Evolutionary conservation across 2,113 vertebrate genomes (phyloP).

Genomic region (Isurus oxyrinchus): DNA sequence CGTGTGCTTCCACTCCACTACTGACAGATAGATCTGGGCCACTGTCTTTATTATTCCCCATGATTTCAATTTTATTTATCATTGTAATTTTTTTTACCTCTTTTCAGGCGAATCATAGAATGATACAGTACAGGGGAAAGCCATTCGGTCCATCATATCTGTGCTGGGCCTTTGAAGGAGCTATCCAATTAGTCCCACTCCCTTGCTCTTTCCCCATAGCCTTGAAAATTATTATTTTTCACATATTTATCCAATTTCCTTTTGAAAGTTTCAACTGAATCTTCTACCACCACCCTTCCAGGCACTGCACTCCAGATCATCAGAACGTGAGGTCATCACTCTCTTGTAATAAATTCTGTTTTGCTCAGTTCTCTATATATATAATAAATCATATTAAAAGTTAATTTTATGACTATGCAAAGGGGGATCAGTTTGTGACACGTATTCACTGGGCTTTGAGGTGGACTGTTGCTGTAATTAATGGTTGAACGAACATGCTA

Average conservation of each 20-base stretch:
- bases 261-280: background rate
- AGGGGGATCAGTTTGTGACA: background rate
- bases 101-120: background rate
- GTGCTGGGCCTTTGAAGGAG: background rate
- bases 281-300: background rate
- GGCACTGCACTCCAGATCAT: background rate
- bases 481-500: background rate
- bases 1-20: no score
- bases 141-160: background rate
- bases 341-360: background rate
- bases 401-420: background rate
- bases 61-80: background rate
- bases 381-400: conserved; percentile 13
- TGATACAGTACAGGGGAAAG: background rate
- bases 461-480: conserved; percentile 1
- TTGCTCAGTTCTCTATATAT: background rate
- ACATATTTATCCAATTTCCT: background rate
- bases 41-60: background rate
- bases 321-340: background rate
- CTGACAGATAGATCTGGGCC: no score
- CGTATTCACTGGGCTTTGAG: background rate
- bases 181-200: background rate
- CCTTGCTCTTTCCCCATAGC: background rate
- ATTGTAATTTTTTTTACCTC: background rate
- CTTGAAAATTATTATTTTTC: background rate